Conservation (phyloP, 2,888 invertebrate species). For the Frankliniella fusca region DNA sequence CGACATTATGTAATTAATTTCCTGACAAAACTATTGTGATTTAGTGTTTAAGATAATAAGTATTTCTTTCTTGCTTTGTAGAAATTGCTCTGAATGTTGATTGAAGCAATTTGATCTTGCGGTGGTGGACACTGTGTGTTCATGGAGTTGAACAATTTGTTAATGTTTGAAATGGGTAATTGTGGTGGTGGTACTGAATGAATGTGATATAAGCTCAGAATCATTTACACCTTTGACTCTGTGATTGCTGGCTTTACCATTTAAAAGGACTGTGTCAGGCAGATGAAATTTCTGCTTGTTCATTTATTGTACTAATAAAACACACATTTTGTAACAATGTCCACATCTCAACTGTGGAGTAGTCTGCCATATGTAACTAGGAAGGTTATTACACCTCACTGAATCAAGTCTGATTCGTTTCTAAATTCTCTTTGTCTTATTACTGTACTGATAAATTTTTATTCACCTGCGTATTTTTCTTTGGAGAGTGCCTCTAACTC, state of each 20-base stretch:
- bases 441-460: not conserved
- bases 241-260: not conserved
- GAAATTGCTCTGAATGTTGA: not conserved
- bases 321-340: not conserved
- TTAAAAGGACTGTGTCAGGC: not conserved
- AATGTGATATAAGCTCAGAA: slow-evolving; percentile 26
- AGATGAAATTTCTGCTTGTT: too few species aligned
- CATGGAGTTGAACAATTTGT: not conserved
- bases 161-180: not conserved
- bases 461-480: not conserved
- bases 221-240: not conserved
- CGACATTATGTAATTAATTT: not conserved
- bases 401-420: not conserved
- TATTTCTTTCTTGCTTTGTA: not conserved
- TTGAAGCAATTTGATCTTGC: not conserved
- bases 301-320: not conserved
- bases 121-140: not conserved
- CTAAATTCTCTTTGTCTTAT: not conserved
- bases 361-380: not conserved
- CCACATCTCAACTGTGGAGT: not conserved
- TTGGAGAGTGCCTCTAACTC: too few species aligned
- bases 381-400: not conserved
- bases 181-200: not conserved
- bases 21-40: slow-evolving; percentile 16
- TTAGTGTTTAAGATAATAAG: not conserved